Evolutionary conservation across 2,888 invertebrate genomes (phyloP), one percentile per base, ranked within the genome.

Genomic region (Heliconius ismenius): DNA sequence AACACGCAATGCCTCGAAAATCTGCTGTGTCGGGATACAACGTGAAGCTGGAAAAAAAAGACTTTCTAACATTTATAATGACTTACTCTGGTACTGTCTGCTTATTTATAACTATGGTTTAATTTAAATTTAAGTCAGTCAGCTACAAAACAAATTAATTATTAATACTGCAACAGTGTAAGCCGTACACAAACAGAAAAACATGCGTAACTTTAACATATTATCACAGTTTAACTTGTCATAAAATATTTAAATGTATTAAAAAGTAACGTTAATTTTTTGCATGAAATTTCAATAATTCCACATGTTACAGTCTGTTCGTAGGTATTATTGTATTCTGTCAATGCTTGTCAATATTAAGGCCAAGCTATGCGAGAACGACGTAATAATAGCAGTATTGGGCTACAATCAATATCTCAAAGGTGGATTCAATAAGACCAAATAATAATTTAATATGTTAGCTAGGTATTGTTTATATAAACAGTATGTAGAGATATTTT

Each of bases 281-380:
- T 4, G 3, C 9, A n/a, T 1, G 58, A 58, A 10, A 58, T 67
- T 39, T 67, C 18, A 67, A 9, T 24, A 67, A 65, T 36, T 65
- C n/a, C 13, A n/a, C 11, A 36, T n/a, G 21, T 21, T 58, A 6
- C n/a, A 4, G 3, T 32, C 10, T 18, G 32, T 3, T 64, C 11
- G 39, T 39, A 39, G 9, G 21, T 58, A 24, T 24, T n/a, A 67
- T 67, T 67, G 24, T 36, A 24, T 6, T 36, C 39, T 13, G 39
- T 21, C 67, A 39, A 67, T 7, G 39, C n/a, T 24, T 39, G 32
- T 70, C 21, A 70, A 70, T 70, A 70, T 70, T 58, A 70, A 58
- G 49, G 9, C 24, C 7, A 18, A n/a, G 13, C n/a, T 32, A 58
- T 36, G 58, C 24, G 32, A n/a, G 54, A 28, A 28, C 69, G 28